Conservation (phyloP, 2,888 invertebrate genomes). For the Autographa gamma region DNA sequence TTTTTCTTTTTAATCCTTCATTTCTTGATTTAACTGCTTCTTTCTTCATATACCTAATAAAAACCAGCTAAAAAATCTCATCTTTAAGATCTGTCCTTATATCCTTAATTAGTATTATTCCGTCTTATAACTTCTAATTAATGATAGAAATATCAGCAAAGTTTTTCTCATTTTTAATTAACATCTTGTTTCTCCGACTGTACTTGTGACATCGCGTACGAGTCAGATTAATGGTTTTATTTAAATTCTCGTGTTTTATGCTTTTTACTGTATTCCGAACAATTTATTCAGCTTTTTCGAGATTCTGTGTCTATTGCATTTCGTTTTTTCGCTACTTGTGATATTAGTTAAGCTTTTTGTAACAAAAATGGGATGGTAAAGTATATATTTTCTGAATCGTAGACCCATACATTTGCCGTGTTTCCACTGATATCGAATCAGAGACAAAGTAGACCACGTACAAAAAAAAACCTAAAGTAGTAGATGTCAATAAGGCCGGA, state of each 20-base stretch:
- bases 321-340: constrained; percentile 35
- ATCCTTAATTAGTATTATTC: not conserved
- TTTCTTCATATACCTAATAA: no score
- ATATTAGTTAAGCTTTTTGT: constrained; percentile 10
- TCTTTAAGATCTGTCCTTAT: not conserved
- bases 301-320: constrained; percentile 27
- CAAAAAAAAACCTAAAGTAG: no score
- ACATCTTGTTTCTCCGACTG: constrained; percentile 66
- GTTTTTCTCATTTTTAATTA: constrained; percentile 49
- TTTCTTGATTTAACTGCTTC: no score
- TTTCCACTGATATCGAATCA: no score
- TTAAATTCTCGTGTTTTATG: constrained; percentile 83
- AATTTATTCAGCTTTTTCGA: constrained; percentile 65
- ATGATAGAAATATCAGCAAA: not conserved
- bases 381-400: not conserved
- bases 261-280: constrained; percentile 71
- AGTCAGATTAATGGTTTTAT: constrained; percentile 87
- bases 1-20: no score
- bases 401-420: no score
- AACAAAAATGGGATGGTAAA: not conserved
- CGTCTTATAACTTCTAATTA: not conserved
- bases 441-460: no score
- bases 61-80: no score
- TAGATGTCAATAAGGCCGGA: no score
- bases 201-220: constrained; percentile 80